Percentiles rank a stretch among this genome's conserved stretches.
phyloP scores from a whole-genome alignment of 2,888 invertebrate species.

The Tinea pellionella region DNA sequence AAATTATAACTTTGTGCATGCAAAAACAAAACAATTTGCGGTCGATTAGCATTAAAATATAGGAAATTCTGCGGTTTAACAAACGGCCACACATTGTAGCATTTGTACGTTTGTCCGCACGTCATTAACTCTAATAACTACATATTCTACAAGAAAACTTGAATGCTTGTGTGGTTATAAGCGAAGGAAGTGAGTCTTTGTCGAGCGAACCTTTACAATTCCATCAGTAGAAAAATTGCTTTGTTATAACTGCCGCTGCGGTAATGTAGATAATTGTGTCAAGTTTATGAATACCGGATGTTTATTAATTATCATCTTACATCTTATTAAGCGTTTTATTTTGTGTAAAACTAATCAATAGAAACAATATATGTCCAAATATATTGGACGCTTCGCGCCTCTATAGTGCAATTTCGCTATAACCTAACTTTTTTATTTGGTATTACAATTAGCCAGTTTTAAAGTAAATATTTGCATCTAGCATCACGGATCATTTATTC shows the following conservation, averaged over 20 bases:
- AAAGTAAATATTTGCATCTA: too few species aligned
- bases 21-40: slow-evolving; percentile 9
- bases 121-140: slow-evolving; percentile 61
- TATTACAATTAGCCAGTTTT: too few species aligned
- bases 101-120: slow-evolving; percentile 30
- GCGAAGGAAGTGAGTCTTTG: slow-evolving; percentile 37
- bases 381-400: too few species aligned
- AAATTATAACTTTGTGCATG: neutral
- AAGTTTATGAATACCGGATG: neutral
- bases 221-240: slow-evolving; percentile 44
- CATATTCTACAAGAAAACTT: slow-evolving; percentile 31
- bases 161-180: slow-evolving; percentile 40
- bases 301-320: neutral
- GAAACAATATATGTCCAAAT: too few species aligned
- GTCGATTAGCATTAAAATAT: neutral
- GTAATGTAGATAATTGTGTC: neutral
- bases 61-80: slow-evolving; percentile 4
- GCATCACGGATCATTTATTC: too few species aligned
- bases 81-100: slow-evolving; percentile 8
- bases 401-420: too few species aligned
- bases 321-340: too few species aligned
- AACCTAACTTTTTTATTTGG: too few species aligned
- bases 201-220: slow-evolving; percentile 41
- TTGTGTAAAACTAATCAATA: too few species aligned
- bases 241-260: slow-evolving; percentile 45